A percentile compares a stretch with the other conserved stretches of the same genome.
Evolutionary conservation across 2,888 invertebrate genomes (phyloP).

Genomic region (Phasia obesa): DNA sequence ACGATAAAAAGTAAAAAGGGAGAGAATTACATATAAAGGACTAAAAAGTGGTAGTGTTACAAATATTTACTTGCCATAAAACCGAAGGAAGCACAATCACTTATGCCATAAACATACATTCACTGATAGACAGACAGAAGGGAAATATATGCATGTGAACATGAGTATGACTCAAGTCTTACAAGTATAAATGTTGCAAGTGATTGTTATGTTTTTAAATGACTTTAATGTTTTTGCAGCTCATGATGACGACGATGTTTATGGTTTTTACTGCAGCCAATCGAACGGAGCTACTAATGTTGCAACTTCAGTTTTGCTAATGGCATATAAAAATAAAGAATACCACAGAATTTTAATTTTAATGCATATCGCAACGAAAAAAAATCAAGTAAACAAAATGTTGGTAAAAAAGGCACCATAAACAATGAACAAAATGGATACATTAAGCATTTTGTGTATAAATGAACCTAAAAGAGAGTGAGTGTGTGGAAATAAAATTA

Average conservation of each 20-base stretch:
- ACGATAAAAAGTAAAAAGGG: conserved; percentile 15
- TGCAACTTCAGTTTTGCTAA: conserved; percentile 46
- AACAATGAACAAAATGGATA: neutral
- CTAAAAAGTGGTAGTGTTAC: conserved; percentile 59
- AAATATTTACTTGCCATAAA: conserved; percentile 63
- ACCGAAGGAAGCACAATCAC: conserved; percentile 36
- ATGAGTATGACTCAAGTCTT: conserved; percentile 23
- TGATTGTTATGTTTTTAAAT: conserved; percentile 48
- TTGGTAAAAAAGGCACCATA: conserved; percentile 20
- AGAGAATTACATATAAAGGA: conserved; percentile 38
- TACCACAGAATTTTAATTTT: conserved; percentile 45
- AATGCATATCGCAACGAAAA: neutral
- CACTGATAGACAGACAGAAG: neutral
- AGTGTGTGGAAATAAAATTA: neutral
- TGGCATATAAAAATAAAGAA: conserved; percentile 47
- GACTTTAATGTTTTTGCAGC: conserved; percentile 16
- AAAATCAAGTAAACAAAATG: neutral
- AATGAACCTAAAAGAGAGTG: neutral
- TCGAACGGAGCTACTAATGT: conserved; percentile 1
- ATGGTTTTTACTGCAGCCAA: conserved; percentile 10
- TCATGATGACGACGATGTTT: conserved; percentile 44
- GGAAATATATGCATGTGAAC: conserved; percentile 22
- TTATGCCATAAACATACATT: conserved; percentile 12
- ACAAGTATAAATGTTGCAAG: conserved; percentile 40
- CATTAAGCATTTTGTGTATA: conserved; percentile 36